Evolutionary conservation across 2,113 vertebrate species (phyloP), one percentile per base, ranked within the genome.

Genomic region (Nothoprocta pentlandii): DNA sequence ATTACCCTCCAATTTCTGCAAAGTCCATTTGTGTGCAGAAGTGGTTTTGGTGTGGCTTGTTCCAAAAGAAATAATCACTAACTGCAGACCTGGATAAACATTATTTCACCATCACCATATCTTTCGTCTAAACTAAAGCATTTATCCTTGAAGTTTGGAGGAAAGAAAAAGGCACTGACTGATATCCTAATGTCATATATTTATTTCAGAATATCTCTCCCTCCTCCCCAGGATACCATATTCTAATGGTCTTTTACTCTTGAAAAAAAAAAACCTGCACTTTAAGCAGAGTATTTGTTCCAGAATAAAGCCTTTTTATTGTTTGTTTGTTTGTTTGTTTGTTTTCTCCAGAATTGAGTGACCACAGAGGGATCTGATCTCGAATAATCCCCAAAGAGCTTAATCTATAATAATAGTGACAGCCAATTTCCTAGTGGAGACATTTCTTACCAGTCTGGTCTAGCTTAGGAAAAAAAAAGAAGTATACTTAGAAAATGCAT

Each of bases 391-490:
- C 34, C 56, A 71, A 86, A 76, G 44, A 80, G 22, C 41, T 89
- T 82, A 79, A 71, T 5, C 28, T 16, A 41, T 78, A 76, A 12
- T 25, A 76, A 62, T 44, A 53, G 15, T 79, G 39, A 53, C 63
- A 87, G 54, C 2, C 66, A 76, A 10, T 59, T 90, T 66, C 44
- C 71, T 73, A 62, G 25, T 80, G 44, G 26, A 87, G 58, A 17
- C 30, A 61, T 64, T 64, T 68, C 77, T 64, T 80, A 73, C 28
- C 44, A 59, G 32, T 47, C 22, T 78, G 84, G 15, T 79, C 76
- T 80, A 66, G 14, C 12, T 86, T 73, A 54, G 41, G 39, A 76
- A 93, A 86, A 93, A 86, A 93, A 86, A 81, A 32, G 5, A 88
- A 95, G 68, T 67, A 49, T 16, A 19, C 1, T 2, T 62, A 87